These are phyloP conservation scores for Zele albiditarsus DNA, from an alignment of 2,888 invertebrate species.

Conservation along the genomic window DNA sequence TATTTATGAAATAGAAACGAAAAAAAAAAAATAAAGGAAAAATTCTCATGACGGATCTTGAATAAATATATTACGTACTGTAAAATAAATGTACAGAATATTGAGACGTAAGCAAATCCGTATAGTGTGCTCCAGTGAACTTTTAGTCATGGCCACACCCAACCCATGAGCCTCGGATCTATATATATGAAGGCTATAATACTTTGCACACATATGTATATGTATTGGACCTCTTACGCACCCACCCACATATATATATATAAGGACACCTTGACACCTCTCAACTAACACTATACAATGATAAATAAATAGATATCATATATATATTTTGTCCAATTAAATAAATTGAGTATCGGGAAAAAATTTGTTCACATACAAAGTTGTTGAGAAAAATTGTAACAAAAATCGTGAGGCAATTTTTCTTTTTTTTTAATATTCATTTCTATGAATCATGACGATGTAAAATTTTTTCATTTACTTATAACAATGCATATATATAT, in stretches of 20 bases:
- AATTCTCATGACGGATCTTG: constrained; percentile 12
- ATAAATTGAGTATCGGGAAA: not conserved
- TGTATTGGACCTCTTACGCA: constrained; percentile 64
- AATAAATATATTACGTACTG: not conserved
- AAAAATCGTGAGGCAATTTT: too few relatives aligned
- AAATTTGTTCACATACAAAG: too few relatives aligned
- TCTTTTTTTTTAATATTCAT: not conserved
- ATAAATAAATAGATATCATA: constrained; percentile 23
- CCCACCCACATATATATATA: constrained; percentile 61
- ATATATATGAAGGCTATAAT: constrained; percentile 55
- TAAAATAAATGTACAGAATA: constrained; percentile 35
- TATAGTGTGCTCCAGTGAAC: constrained; percentile 70
- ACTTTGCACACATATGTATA: not conserved
- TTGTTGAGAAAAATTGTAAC: too few relatives aligned
- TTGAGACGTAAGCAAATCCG: not conserved
- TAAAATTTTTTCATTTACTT: not conserved
- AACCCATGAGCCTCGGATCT: constrained; percentile 56
- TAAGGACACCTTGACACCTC: not conserved
- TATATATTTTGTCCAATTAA: not conserved
- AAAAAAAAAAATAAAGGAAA: not conserved
- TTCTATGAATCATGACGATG: not conserved
- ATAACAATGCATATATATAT: not conserved
- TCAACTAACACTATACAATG: not conserved
- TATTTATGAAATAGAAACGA: not conserved
- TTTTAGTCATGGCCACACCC: constrained; percentile 73